Percentiles rank a stretch among this genome's conserved stretches.
These are phyloP conservation scores for Zosterops japonicus DNA, from an alignment of 2,113 vertebrate species.

Conservation along the genomic window DNA sequence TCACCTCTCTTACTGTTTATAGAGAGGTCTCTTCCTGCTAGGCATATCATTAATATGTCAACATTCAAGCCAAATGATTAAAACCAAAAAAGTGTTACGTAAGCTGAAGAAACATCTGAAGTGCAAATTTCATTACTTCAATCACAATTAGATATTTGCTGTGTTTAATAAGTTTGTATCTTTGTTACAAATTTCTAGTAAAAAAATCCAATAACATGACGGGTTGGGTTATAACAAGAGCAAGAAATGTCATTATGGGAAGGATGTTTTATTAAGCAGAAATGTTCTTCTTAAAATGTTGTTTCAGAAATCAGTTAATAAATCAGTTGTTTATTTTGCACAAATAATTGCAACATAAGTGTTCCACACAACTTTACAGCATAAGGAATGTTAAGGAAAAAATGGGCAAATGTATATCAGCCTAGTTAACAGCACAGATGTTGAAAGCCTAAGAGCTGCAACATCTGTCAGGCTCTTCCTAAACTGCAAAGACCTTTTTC, in stretches of 20 bases:
- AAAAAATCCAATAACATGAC: neutral
- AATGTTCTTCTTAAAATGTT: neutral
- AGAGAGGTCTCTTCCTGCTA: neutral
- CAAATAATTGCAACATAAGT: neutral
- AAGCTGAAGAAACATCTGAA: neutral
- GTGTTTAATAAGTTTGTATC: neutral
- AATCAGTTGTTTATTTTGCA: neutral
- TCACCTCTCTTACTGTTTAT: neutral
- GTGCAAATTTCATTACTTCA: neutral
- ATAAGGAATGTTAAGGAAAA: neutral
- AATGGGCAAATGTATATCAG: neutral
- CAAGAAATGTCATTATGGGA: neutral
- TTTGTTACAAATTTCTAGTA: neutral
- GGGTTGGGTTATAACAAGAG: neutral
- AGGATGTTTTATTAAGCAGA: neutral
- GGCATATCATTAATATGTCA: neutral
- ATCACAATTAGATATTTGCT: neutral
- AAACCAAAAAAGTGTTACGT: neutral
- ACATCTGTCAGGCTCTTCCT: neutral
- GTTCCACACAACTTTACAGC: neutral
- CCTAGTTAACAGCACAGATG: too few relatives aligned
- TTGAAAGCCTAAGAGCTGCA: neutral
- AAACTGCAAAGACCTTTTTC: neutral
- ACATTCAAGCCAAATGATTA: neutral
- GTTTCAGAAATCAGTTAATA: neutral